phyloP scores from a whole-genome alignment of 2,888 invertebrate species.

The Biston betularia region DNA sequence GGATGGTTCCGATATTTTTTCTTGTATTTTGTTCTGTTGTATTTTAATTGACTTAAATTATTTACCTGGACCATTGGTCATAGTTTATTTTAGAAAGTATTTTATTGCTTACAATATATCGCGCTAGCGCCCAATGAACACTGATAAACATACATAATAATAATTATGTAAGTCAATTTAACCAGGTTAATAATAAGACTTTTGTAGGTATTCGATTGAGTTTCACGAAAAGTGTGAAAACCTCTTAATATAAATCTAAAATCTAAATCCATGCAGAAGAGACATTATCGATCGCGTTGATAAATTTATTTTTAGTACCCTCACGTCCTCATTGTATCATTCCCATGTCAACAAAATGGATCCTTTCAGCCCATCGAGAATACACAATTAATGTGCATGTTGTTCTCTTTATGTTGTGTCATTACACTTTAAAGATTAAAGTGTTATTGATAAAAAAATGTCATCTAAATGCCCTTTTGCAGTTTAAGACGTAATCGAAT shows the following conservation, averaged over 20 bases:
- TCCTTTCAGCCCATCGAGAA: conserved; percentile 33
- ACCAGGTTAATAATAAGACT: not conserved
- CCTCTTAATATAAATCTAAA: conserved; percentile 27
- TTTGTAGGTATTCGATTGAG: conserved; percentile 8
- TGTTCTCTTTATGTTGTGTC: no score
- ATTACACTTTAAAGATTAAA: no score
- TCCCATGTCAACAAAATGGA: conserved; percentile 36
- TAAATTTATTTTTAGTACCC: conserved; percentile 44
- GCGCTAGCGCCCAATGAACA: not conserved
- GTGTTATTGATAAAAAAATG: not conserved
- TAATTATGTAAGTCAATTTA: not conserved
- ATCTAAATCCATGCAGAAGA: conserved; percentile 15
- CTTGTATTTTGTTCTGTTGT: not conserved
- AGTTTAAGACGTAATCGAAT: not conserved
- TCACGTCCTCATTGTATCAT: conserved; percentile 39
- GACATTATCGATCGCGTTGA: conserved; percentile 43
- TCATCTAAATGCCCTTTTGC: conserved; percentile 8
- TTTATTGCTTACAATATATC: not conserved
- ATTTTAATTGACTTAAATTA: not conserved
- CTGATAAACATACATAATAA: not conserved
- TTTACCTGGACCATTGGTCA: not conserved
- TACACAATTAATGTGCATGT: not conserved
- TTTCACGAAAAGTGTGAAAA: conserved; percentile 16
- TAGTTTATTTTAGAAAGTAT: not conserved
- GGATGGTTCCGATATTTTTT: not conserved